These are phyloP conservation scores for Tortrix viridana DNA, from an alignment of 2,888 invertebrate genomes.

Conservation along the genomic window DNA sequence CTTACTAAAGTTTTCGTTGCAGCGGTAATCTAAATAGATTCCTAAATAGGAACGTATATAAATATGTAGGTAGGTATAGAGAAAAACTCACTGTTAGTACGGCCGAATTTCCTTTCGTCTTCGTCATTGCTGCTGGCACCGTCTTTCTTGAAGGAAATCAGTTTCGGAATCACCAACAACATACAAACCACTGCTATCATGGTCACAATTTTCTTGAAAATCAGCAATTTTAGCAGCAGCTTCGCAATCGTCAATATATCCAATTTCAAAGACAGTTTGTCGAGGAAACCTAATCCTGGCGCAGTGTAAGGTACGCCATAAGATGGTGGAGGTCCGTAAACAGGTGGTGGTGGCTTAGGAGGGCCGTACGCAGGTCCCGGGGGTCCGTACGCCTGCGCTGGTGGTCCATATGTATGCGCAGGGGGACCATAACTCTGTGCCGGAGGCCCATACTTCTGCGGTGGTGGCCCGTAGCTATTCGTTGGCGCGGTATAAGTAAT, in stretches of 20 bases:
- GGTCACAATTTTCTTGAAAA: conserved; percentile 92
- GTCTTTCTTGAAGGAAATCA: conserved; percentile 80
- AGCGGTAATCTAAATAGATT: no score
- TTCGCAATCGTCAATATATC: conserved; percentile 90
- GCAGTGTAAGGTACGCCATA: conserved; percentile 85
- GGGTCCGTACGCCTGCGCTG: conserved; percentile 68
- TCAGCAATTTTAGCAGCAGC: conserved; percentile 88
- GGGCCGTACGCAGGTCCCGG: conserved; percentile 67
- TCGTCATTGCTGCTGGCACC: conserved; percentile 58
- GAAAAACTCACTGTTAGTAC: conserved; percentile 58
- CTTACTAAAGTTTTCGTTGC: no score
- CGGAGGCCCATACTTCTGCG: conserved; percentile 56
- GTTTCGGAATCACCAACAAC: conserved; percentile 89
- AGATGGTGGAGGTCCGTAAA: conserved; percentile 76
- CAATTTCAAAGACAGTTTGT: conserved; percentile 88
- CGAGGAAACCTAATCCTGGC: conserved; percentile 82
- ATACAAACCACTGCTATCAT: conserved; percentile 91
- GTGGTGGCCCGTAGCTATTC: conserved; percentile 65
- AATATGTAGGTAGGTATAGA: conserved; percentile 7
- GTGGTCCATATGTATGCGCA: conserved; percentile 62
- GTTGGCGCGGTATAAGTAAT: conserved; percentile 67
- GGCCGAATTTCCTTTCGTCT: conserved; percentile 65
- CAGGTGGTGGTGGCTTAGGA: conserved; percentile 52
- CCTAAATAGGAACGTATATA: conserved; percentile 34
- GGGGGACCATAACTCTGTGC: conserved; percentile 66